Percentiles rank a stretch among this genome's conserved stretches.
phyloP scores from a whole-genome alignment of 2,888 invertebrate species.

The Thereva unica region DNA sequence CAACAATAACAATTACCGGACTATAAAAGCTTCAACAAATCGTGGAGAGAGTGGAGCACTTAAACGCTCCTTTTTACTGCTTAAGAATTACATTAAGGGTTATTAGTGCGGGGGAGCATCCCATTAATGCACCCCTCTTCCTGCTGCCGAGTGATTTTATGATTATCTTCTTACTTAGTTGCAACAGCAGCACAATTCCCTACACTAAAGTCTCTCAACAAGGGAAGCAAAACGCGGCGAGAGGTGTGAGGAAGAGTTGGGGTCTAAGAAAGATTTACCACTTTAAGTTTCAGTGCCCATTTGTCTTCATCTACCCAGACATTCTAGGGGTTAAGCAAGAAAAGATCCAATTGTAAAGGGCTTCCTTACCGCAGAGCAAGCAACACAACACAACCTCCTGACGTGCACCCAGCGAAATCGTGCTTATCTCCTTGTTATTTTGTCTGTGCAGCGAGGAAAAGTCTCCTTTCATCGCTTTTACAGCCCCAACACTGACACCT shows the following conservation, averaged over 20 bases:
- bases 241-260: background rate
- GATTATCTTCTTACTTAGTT: conserved; percentile 15
- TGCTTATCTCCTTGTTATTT: too few species aligned
- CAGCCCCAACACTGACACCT: too few species aligned
- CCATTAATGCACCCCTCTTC: conserved; percentile 10
- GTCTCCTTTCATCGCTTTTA: too few species aligned
- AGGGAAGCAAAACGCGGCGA: conserved; percentile 3
- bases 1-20: conserved; percentile 9
- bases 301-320: too few species aligned
- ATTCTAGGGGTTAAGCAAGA: too few species aligned
- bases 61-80: background rate
- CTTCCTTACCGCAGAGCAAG: too few species aligned
- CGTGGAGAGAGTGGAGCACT: background rate
- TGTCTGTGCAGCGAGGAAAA: too few species aligned
- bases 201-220: conserved; percentile 7
- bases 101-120: conserved; percentile 15
- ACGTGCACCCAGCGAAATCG: too few species aligned
- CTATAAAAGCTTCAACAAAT: conserved; percentile 26
- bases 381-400: too few species aligned
- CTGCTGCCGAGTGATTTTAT: background rate
- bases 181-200: background rate
- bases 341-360: too few species aligned
- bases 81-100: conserved; percentile 30
- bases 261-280: background rate
- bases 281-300: too few species aligned